Base-by-base conservation (phyloP, 2,888 invertebrate genomes). In the Stegophylla sp. region DNA sequence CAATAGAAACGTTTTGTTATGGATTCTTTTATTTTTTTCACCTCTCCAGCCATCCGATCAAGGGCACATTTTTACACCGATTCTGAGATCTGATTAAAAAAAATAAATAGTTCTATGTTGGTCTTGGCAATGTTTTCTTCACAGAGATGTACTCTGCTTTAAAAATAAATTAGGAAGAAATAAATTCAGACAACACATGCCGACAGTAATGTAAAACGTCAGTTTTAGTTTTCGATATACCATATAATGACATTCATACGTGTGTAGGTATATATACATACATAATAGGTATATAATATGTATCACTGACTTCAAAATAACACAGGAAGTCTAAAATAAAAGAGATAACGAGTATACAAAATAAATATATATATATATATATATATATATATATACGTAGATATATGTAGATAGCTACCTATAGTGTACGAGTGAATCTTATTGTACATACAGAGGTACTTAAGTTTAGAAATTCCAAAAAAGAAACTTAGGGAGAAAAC, bases 111-210 rank as follows among this genome's bases (percentile, higher is more conserved):
- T 43, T 53, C 41, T 43, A 41, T 53, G 64, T 66, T 76, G 17
- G 51, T 75, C 48, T 75, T 75, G 74, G 74, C 74, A 75, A 23
- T 51, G 23, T 63, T 63, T 59, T 51, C 63, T 59, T 23, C 61
- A 20, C 48, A n/a, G 34, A 28, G 59, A 61, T 51, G 34, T 41
- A 20, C 63, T 12, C 26, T 9, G 53, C 64, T 76, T 76, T 76
- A 76, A 53, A 76, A 76, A 76, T 76, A 76, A 76, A 66, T 76
- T 53, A 26, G 53, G 64, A 76, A 66, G 41, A 75, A 53, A 76
- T 66, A 66, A 66, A 76, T 76, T 51, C 43, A 41, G 66, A 53
- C 75, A 48, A 41, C 63, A 63, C 45, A 61, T 26, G 45, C 28
- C 20, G 61, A 63, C 20, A 45, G 41, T 23, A 41, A n/a, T 64